Evolutionary conservation across 2,113 vertebrate genomes (phyloP), one percentile per base, ranked within the genome.

Genomic region (Axis porcinus): DNA sequence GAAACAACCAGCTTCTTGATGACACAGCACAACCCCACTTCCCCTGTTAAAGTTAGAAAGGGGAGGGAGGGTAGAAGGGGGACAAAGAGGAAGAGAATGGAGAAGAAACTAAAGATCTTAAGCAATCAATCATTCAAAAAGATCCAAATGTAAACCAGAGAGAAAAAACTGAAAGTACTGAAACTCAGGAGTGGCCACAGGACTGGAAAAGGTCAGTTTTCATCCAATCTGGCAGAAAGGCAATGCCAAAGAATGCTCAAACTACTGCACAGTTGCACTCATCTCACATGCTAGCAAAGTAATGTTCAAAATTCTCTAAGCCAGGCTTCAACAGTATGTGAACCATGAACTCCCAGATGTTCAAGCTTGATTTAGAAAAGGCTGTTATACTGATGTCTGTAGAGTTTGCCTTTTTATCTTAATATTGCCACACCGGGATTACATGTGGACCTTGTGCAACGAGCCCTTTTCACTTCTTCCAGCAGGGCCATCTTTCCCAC

Each of bases 371-470:
- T 50, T 50, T 14, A 50, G 50, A 50, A 47, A 47, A 47, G 45
- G 45, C 47, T 47, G 47, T 47, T 47, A 47, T 16, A 19, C 62
- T 1, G 15, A 64, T n/a, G 14, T n/a, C 62, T 64, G 62, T n/a
- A n/a, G 62, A 64, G 16, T n/a, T 4, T 9, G 16, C 15, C 62
- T n/a, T 64, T n/a, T 64, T 33, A 64, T 17, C 2, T n/a, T 64
- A 64, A 9, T 4, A 64, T n/a, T 64, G 33, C 30, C 17, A 17
- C 62, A n/a, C 30, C 0, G 0, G 3, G 33, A 17, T 64, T 16
- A 7, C 17, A n/a, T 17, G 62, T 8, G 62, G 1, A 8, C 62
- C 16, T n/a, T n/a, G 30, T 64, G 62, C 33, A 19, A 0, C 9
- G 62, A 64, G 62, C 33, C 30, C 62, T 64, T 19, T 16, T 64